Percentiles rank a stretch among this genome's conserved stretches.
These are phyloP conservation scores for Plagodis pulveraria DNA, from an alignment of 2,888 invertebrate species.

Conservation along the genomic window DNA sequence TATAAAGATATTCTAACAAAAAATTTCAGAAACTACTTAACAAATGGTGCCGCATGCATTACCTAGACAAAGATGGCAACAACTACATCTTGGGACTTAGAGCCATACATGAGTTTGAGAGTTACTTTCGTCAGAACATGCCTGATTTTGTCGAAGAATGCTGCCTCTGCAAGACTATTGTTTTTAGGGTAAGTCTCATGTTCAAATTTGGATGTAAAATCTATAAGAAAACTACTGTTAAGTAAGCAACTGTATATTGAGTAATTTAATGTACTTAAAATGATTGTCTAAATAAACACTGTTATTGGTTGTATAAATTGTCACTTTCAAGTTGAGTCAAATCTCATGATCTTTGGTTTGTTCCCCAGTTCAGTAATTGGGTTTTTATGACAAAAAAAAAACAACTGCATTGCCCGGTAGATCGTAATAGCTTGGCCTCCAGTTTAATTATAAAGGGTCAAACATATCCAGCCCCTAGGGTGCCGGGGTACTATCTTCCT, in stretches of 20 bases:
- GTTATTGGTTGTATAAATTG: no score
- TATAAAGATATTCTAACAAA: not conserved
- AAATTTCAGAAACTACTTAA: conserved; percentile 70
- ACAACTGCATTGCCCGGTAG: no score
- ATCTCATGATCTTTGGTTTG: no score
- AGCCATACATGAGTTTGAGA: conserved; percentile 77
- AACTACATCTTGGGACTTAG: conserved; percentile 73
- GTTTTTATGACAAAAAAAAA: no score
- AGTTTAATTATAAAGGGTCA: no score
- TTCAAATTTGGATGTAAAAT: not conserved
- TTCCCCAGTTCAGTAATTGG: no score
- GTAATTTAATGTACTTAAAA: no score
- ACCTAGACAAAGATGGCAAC: conserved; percentile 64
- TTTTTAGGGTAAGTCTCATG: conserved; percentile 64
- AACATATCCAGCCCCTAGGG: no score
- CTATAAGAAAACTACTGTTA: not conserved
- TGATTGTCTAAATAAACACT: no score
- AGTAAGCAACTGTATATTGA: not conserved
- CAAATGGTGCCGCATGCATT: conserved; percentile 71
- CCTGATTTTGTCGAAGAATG: conserved; percentile 72
- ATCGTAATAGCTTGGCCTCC: no score
- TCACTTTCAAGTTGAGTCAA: no score
- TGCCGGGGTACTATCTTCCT: no score
- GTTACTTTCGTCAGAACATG: conserved; percentile 71
- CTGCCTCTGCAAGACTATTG: conserved; percentile 71